phyloP scores from a whole-genome alignment of 2,888 invertebrate genomes.

The Oscheius sp. region DNA sequence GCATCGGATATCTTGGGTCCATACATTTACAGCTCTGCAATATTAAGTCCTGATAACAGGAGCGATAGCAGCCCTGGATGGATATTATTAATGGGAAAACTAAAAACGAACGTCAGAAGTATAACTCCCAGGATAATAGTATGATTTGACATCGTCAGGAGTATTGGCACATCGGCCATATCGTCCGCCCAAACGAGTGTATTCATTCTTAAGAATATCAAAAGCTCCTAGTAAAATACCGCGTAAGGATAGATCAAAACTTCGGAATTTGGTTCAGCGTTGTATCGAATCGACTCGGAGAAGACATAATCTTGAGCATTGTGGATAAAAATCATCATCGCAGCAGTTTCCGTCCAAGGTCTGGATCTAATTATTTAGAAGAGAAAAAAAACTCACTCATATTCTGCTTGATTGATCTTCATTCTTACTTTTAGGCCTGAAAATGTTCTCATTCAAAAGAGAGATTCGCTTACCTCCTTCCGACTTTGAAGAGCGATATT shows the following conservation, averaged over 20 bases:
- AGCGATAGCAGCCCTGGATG: constrained; percentile 52
- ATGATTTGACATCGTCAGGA: constrained; percentile 45
- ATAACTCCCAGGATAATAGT: constrained; percentile 55
- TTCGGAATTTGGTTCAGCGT: constrained; percentile 24
- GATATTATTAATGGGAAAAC: neutral
- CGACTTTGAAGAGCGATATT: constrained; percentile 33
- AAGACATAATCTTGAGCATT: constrained; percentile 45
- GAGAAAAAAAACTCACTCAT: no score
- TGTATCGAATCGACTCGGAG: constrained; percentile 52
- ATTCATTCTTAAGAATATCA: constrained; percentile 33
- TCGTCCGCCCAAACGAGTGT: constrained; percentile 45
- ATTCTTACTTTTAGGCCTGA: constrained; percentile 44
- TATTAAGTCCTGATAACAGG: constrained; percentile 56
- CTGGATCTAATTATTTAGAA: no score
- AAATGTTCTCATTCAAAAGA: neutral
- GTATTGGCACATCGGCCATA: constrained; percentile 51
- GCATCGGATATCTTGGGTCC: constrained; percentile 55
- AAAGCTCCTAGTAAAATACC: neutral
- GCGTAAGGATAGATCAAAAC: neutral
- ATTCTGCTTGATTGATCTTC: constrained; percentile 43
- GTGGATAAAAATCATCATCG: constrained; percentile 52
- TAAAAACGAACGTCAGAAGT: constrained; percentile 45
- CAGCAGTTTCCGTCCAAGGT: constrained; percentile 51
- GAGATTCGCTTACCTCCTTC: constrained; percentile 33
- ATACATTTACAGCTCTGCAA: constrained; percentile 46